Evolutionary conservation across 1,140 invertebrate genomes (phyloP).

Genomic region (Pseudachorutes palmiensis): DNA sequence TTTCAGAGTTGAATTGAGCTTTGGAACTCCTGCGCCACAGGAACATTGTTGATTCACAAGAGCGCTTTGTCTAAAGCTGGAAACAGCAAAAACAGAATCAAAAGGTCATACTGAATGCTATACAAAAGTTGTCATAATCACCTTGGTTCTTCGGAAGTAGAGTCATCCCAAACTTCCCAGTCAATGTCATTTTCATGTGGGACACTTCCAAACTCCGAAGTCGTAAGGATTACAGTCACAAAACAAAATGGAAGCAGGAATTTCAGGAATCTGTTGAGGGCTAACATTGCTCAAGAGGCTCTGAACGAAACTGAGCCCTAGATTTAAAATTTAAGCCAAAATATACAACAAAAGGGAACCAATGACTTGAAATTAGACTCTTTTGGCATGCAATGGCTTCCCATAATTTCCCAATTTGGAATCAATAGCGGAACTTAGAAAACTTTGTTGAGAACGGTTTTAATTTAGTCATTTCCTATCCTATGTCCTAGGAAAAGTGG

Average conservation of each 20-base stretch:
- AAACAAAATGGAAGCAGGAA: not conserved
- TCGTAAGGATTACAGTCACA: not conserved
- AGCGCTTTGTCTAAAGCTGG: not conserved
- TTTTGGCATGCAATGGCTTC: no score
- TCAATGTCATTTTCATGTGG: conserved; percentile 1
- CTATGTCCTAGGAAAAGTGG: no score
- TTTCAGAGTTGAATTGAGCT: not conserved
- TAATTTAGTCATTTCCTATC: no score
- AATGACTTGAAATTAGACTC: no score
- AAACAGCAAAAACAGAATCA: not conserved
- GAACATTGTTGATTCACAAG: not conserved
- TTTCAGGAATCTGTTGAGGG: no score
- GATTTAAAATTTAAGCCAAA: no score
- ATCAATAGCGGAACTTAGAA: no score
- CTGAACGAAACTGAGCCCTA: no score
- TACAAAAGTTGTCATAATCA: not conserved
- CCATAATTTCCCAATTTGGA: no score
- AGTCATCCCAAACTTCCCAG: not conserved
- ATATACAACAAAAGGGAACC: no score
- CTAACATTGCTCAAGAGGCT: no score
- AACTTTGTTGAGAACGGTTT: no score
- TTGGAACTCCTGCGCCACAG: not conserved
- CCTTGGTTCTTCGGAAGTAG: not conserved
- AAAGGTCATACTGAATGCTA: not conserved
- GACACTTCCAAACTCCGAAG: not conserved